These are phyloP conservation scores for Esox masquinongy DNA, from an alignment of 2,797 vertebrate genomes.

Conservation along the genomic window DNA sequence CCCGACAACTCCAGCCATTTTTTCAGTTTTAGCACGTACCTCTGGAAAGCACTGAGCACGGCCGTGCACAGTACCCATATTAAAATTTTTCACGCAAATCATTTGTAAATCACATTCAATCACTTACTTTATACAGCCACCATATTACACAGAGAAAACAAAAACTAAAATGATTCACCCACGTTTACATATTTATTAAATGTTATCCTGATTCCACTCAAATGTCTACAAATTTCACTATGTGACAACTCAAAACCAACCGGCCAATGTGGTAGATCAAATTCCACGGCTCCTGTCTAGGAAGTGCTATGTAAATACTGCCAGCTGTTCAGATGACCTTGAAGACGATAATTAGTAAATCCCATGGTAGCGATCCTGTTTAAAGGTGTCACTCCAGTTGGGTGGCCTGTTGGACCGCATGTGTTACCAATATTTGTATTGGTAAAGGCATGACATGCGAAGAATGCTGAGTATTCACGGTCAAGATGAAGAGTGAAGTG, in stretches of 20 bases:
- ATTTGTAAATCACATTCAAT: not conserved
- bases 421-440: conserved; percentile 1
- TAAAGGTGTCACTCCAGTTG: not conserved
- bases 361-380: not conserved
- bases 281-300: not conserved
- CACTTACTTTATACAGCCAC: not conserved
- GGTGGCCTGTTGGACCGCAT: not conserved
- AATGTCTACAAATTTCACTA: not conserved
- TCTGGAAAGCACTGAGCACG: no score
- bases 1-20: no score
- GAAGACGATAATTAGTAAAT: conserved; percentile 7
- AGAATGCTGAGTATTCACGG: not conserved
- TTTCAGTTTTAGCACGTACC: no score
- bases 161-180: not conserved
- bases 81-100: no score
- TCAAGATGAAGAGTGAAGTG: not conserved
- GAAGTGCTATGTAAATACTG: not conserved
- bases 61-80: no score
- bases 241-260: not conserved
- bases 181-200: not conserved
- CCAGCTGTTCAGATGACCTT: not conserved
- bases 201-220: not conserved
- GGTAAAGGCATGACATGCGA: not conserved
- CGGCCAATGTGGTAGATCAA: not conserved
- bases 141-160: not conserved